A percentile compares a stretch with the other conserved stretches of the same genome.
Evolutionary conservation across 1,140 invertebrate species (phyloP).

Genomic region (Lasioglossum baleicum): DNA sequence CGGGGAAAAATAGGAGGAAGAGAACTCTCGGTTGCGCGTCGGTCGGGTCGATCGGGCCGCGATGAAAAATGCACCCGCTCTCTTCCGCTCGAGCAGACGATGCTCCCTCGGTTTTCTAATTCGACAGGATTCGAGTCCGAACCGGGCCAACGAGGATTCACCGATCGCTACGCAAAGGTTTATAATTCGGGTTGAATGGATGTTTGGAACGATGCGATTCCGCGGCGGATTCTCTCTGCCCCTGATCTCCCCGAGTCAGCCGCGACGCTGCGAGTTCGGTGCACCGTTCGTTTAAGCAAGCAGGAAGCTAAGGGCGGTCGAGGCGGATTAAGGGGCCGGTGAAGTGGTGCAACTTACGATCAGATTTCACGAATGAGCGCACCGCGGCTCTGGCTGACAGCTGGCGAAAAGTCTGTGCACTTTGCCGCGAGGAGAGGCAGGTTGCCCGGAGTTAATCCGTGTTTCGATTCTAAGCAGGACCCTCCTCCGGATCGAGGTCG

Average conservation of each 20-base stretch:
- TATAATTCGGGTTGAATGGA: slow-evolving; percentile 15
- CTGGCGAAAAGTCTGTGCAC: slow-evolving; percentile 64
- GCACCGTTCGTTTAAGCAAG: slow-evolving; percentile 59
- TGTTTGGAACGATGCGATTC: slow-evolving; percentile 30
- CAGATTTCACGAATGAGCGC: slow-evolving; percentile 69
- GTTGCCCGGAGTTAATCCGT: slow-evolving; percentile 59
- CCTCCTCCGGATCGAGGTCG: slow-evolving; percentile 52
- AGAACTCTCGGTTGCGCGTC: too few relatives aligned
- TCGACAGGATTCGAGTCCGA: too few relatives aligned
- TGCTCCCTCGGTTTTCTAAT: too few relatives aligned
- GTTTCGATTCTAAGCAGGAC: slow-evolving; percentile 55
- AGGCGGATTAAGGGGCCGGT: slow-evolving; percentile 60
- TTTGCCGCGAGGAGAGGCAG: slow-evolving; percentile 39
- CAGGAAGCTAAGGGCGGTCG: slow-evolving; percentile 51
- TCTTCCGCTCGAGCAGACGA: background rate
- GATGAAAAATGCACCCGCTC: too few relatives aligned
- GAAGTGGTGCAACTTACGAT: slow-evolving; percentile 67
- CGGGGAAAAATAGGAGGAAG: too few relatives aligned
- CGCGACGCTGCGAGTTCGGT: slow-evolving; percentile 24
- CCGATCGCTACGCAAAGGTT: slow-evolving; percentile 21
- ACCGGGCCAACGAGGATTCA: too few relatives aligned
- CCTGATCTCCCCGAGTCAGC: slow-evolving; percentile 45
- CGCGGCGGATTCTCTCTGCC: too few relatives aligned
- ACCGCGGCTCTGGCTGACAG: slow-evolving; percentile 56
- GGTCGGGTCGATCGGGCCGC: too few relatives aligned